Conservation (phyloP, 2,113 vertebrate species). For the Micromys minutus region DNA sequence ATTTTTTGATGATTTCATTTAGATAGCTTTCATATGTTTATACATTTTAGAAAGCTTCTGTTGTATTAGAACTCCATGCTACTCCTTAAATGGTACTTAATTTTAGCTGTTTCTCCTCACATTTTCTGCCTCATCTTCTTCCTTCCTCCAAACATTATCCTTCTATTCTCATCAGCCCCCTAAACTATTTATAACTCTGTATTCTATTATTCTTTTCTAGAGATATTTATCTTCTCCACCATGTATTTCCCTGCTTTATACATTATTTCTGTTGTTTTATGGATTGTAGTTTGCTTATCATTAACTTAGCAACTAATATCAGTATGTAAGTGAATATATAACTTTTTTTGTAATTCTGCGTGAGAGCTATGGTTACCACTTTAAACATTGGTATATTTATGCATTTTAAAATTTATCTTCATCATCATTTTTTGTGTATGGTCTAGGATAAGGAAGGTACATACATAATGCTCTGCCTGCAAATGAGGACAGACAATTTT, state of each 20-base stretch:
- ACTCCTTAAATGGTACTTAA: background rate
- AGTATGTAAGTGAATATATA: background rate
- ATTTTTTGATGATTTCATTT: background rate
- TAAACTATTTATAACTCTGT: no score
- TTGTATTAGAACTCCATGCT: background rate
- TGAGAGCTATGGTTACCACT: background rate
- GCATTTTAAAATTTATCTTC: background rate
- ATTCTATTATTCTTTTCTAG: background rate
- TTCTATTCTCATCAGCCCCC: background rate
- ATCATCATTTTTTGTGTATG: background rate
- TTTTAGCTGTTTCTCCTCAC: background rate
- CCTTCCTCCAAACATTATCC: background rate
- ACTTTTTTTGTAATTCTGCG: background rate
- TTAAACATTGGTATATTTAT: slow-evolving; percentile 14
- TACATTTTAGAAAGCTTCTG: background rate
- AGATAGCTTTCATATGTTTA: background rate
- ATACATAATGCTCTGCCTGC: no score
- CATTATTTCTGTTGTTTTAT: background rate
- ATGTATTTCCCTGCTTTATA: background rate
- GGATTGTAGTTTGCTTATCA: background rate
- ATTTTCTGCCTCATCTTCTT: background rate
- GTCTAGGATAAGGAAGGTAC: no score
- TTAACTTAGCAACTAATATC: background rate
- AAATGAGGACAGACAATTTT: no score
- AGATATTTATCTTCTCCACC: background rate